Evolutionary conservation across 2,797 vertebrate genomes (phyloP).

Genomic region (Phylloscopus collybita): DNA sequence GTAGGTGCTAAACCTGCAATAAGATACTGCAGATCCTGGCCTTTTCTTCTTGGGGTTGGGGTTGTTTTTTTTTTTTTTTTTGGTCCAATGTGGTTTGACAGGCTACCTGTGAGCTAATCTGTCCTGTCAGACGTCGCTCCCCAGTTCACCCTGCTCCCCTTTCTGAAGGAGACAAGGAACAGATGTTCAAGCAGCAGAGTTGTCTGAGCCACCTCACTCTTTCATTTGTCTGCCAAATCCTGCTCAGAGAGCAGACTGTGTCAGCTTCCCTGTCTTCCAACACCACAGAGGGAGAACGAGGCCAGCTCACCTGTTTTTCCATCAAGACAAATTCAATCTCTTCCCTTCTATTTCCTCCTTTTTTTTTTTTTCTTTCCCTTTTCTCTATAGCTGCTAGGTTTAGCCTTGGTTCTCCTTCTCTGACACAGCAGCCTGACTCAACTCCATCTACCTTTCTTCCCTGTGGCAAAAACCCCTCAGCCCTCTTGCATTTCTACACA

Average conservation of each 20-base stretch:
- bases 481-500: neutral
- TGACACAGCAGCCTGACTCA: neutral
- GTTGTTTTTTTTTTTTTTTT: neutral
- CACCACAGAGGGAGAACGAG: neutral
- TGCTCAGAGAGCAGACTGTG: neutral
- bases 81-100: neutral
- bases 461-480: neutral
- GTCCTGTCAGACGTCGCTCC: neutral
- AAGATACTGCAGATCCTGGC: neutral
- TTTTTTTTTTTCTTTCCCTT: rapidly evolving
- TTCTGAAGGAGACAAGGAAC: neutral
- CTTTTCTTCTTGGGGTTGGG: neutral
- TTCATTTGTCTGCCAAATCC: slow-evolving; percentile 6
- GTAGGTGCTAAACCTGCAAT: neutral
- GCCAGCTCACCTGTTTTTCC: neutral
- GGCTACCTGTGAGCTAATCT: neutral
- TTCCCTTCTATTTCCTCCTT: rapidly evolving
- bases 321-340: neutral
- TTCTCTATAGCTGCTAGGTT: neutral
- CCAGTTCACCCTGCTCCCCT: neutral
- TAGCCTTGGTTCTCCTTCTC: neutral
- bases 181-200: slow-evolving; percentile 10
- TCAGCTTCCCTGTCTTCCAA: neutral
- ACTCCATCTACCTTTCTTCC: neutral
- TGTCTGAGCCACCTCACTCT: neutral